Evolutionary conservation across 2,888 invertebrate genomes (phyloP).

Genomic region (Unio pictorum): DNA sequence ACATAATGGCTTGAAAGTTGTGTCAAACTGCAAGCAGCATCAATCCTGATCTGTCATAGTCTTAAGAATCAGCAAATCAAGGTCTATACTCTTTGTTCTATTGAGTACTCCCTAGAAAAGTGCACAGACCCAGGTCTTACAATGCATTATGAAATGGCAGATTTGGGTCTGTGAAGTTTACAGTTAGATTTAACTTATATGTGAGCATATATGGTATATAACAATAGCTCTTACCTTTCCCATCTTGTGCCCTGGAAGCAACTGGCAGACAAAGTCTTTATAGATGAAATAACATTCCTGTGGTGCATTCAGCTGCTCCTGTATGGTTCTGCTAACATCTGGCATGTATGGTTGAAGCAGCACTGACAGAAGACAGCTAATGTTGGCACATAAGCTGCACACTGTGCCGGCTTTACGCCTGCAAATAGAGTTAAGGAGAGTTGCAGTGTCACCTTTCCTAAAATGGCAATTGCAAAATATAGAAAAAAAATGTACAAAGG

Average conservation of each 20-base stretch:
- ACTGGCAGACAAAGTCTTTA: slow-evolving; percentile 72
- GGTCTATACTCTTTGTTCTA: neutral
- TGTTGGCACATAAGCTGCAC: slow-evolving; percentile 86
- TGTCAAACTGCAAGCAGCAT: too few species aligned
- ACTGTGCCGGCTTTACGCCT: slow-evolving; percentile 81
- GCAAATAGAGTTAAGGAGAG: neutral
- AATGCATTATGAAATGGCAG: too few species aligned
- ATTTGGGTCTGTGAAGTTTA: too few species aligned
- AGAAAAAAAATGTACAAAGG: too few species aligned
- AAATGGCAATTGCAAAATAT: too few species aligned
- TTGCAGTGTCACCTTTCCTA: too few species aligned
- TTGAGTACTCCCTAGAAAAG: neutral
- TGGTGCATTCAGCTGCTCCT: slow-evolving; percentile 81
- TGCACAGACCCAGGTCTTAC: neutral
- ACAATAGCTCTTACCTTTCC: slow-evolving; percentile 76
- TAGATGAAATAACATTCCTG: slow-evolving; percentile 69
- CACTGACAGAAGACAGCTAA: slow-evolving; percentile 85
- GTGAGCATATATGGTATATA: neutral
- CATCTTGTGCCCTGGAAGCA: slow-evolving; percentile 87
- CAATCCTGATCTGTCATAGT: too few species aligned
- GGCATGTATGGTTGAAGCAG: slow-evolving; percentile 95
- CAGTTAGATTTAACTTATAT: too few species aligned
- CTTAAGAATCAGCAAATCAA: too few species aligned
- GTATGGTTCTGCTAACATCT: slow-evolving; percentile 79
- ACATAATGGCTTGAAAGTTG: too few species aligned